Base-by-base conservation (phyloP, 1,140 invertebrate genomes). In the Listronotus oregonensis region DNA sequence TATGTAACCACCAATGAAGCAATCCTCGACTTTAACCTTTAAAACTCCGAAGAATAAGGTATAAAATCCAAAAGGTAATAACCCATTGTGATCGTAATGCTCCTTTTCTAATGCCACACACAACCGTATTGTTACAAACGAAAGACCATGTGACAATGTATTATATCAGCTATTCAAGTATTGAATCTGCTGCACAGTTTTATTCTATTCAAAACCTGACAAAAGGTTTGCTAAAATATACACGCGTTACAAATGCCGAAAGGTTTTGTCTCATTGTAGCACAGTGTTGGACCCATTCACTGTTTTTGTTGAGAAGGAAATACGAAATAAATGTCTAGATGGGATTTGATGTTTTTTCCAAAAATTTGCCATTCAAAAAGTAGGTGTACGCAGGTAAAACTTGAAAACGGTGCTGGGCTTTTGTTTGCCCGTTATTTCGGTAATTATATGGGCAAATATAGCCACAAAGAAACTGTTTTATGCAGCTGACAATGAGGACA, bases 91-190 rank as follows among this genome's bases (percentile, higher is more conserved):
- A 55, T 18, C 68, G 67, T 73, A 76, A 76, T 76, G 70, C 70
- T 72, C 71, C 71, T 69, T 71, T 71, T 74, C 73, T 69, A 73
- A 75, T 75, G 74, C 75, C 75, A 77, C 75, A 77, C 75, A 77
- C 74, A 75, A 74, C 71, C 63, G 70, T 60, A 75, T 77, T 77
- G 75, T 77, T 69, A 70, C 67, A 57, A 55, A 54, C 63, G 72
- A 75, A 77, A 77, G 71, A 77, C 74, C 72, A 72, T 77, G 72
- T 76, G 75, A 77, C 75, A 77, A 76, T 77, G 72, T 77, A 77
- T 77, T 77, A 77, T 77, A 76, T 77, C 73, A 68, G 72, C 73
- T 68, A 77, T 77, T 75, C 69, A 74, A 46, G 70, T 68, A 70
- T 74, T 75, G 71, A 77, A 77, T 75, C 67, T 64, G 59, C 69